Evolutionary conservation across 2,888 invertebrate genomes (phyloP).

Genomic region (Drosophila acutilabella): DNA sequence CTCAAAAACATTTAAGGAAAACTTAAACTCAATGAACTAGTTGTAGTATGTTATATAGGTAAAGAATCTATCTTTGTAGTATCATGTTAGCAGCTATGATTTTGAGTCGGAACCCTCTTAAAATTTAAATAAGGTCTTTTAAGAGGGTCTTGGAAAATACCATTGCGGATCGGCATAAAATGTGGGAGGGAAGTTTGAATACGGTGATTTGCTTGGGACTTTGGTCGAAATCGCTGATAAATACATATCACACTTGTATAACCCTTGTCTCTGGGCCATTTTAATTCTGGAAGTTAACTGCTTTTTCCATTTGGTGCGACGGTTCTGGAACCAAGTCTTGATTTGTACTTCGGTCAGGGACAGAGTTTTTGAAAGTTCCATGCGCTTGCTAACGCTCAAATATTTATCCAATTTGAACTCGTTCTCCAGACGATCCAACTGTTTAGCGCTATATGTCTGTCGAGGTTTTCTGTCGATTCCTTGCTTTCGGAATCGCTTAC

Average conservation of each 20-base stretch:
- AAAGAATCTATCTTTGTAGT: no score
- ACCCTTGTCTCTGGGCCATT: conserved; percentile 94
- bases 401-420: conserved; percentile 99
- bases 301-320: conserved; percentile 98
- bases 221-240: conserved; percentile 86
- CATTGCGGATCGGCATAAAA: conserved; percentile 46
- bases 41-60: no score
- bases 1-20: no score
- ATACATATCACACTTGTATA: conserved; percentile 87
- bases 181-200: conserved; percentile 49
- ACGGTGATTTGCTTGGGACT: conserved; percentile 34
- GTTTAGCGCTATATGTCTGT: conserved; percentile 98
- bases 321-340: conserved; percentile 85
- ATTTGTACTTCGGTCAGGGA: conserved; percentile 85
- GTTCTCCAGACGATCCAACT: conserved; percentile 94
- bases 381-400: conserved; percentile 96
- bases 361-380: conserved; percentile 95
- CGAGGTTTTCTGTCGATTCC: conserved; percentile 97
- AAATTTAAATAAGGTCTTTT: not conserved
- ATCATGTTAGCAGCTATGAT: no score
- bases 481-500: conserved; percentile 92
- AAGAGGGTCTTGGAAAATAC: conserved; percentile 2
- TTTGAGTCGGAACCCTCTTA: not conserved
- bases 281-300: conserved; percentile 95
- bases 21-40: no score